Conservation (phyloP, 23 tunicate genomes). For the Ciona savignyi region DNA sequence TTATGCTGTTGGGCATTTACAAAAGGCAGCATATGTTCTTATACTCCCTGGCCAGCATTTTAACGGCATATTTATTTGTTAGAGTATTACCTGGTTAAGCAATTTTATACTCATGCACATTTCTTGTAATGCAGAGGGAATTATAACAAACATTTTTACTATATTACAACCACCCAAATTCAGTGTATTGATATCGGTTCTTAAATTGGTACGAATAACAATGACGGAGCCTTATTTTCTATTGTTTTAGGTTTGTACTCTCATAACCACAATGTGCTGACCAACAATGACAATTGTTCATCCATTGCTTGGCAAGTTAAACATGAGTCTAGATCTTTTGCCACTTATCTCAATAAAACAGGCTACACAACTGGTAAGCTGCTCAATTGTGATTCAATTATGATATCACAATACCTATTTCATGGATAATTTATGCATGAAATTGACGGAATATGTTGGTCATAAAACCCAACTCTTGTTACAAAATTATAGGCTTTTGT, state of each 20-base stretch:
- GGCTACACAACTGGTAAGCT: constrained; percentile 87
- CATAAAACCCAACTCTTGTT: neutral
- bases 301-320: constrained; percentile 59
- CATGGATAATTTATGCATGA: neutral
- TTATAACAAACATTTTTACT: too few species aligned
- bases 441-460: neutral
- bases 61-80: too few species aligned
- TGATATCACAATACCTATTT: neutral
- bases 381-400: too few species aligned
- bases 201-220: too few species aligned
- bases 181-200: too few species aligned
- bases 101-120: too few species aligned
- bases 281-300: constrained; percentile 85
- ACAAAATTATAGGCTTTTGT: neutral
- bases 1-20: too few species aligned
- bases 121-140: too few species aligned
- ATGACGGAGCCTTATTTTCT: neutral
- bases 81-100: too few species aligned
- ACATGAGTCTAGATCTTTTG: constrained; percentile 78
- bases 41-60: too few species aligned
- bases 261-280: constrained; percentile 86
- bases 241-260: constrained; percentile 68
- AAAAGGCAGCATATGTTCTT: too few species aligned
- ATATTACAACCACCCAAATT: too few species aligned
- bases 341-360: constrained; percentile 50